phyloP scores from a whole-genome alignment of 2,888 invertebrate genomes.

The Eledone cirrhosa region DNA sequence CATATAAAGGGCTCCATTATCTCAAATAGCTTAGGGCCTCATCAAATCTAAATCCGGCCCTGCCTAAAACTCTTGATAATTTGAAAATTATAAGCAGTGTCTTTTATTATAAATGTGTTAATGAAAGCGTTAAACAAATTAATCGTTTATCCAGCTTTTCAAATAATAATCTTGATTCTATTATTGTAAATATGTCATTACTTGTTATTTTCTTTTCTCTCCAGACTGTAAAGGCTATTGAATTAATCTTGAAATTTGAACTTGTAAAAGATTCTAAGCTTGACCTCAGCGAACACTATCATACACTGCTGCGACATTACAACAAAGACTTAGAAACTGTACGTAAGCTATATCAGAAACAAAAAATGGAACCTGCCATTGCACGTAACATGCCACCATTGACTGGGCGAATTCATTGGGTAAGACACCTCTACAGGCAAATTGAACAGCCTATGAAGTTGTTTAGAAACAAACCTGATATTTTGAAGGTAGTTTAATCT shows the following conservation, averaged over 20 bases:
- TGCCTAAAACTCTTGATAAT: too few species aligned
- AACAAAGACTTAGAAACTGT: constrained; percentile 87
- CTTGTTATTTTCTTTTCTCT: constrained; percentile 25
- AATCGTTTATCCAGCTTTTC: too few species aligned
- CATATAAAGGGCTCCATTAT: too few species aligned
- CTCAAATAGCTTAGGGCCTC: too few species aligned
- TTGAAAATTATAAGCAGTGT: too few species aligned
- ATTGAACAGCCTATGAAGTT: constrained; percentile 81
- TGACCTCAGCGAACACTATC: constrained; percentile 67
- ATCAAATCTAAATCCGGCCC: too few species aligned
- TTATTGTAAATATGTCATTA: too few species aligned
- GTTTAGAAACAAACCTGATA: constrained; percentile 64
- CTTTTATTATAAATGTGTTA: too few species aligned
- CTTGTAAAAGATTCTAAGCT: constrained; percentile 62
- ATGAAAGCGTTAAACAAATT: too few species aligned
- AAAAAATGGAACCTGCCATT: constrained; percentile 87
- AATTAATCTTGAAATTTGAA: constrained; percentile 65
- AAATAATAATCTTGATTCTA: too few species aligned
- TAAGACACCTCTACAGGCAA: constrained; percentile 81
- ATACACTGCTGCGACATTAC: constrained; percentile 65
- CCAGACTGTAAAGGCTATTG: constrained; percentile 66
- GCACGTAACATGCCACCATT: constrained; percentile 90
- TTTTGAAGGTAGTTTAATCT: constrained; percentile 53
- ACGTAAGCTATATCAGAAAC: constrained; percentile 79
- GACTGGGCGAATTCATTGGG: constrained; percentile 82